Evolutionary conservation across 2,797 vertebrate species (phyloP).

Genomic region (Malurus splendens): DNA sequence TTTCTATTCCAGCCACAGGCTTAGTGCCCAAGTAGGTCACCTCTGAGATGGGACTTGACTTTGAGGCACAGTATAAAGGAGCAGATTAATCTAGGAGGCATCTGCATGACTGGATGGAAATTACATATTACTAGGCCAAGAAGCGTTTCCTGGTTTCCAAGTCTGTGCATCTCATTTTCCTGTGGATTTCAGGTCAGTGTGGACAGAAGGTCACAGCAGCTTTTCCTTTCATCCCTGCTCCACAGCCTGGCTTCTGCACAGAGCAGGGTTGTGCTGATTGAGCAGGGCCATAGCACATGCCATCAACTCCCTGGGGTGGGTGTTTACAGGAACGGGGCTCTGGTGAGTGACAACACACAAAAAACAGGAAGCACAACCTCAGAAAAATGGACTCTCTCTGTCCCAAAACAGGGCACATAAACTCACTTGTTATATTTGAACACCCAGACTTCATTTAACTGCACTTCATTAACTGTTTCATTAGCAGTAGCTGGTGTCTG

Average conservation of each 20-base stretch:
- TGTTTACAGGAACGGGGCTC: neutral
- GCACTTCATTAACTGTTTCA: neutral
- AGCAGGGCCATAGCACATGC: rapidly evolving
- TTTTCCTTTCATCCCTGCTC: neutral
- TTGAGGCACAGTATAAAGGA: neutral
- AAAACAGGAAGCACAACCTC: neutral
- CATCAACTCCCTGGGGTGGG: rapidly evolving
- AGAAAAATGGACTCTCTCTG: neutral
- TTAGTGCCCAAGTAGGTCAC: neutral
- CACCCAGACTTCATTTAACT: neutral
- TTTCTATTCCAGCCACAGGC: neutral
- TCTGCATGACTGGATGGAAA: neutral
- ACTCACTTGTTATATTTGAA: neutral
- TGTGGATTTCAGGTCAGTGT: neutral
- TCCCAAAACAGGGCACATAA: neutral
- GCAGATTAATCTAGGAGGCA: neutral
- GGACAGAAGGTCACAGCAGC: rapidly evolving
- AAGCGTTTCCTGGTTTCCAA: neutral
- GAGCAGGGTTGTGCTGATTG: neutral
- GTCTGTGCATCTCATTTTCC: neutral
- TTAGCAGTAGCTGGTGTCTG: neutral
- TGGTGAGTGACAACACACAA: neutral
- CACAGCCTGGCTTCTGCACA: neutral
- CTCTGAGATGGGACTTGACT: neutral
- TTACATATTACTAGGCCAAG: neutral